Evolutionary conservation across 2,888 invertebrate species (phyloP).

Genomic region (Acrobasis repandana): DNA sequence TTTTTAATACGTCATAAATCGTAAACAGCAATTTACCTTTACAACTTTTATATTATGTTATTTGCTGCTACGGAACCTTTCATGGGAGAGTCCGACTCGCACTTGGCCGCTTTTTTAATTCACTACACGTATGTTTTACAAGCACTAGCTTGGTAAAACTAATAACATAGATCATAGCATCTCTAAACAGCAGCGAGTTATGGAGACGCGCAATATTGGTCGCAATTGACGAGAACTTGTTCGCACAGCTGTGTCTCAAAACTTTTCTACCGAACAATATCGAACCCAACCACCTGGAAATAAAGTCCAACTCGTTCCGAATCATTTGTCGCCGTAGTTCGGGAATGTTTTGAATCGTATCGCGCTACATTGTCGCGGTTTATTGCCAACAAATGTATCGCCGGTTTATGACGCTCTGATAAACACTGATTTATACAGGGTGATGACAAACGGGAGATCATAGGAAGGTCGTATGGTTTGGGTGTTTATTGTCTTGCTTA

Average conservation of each 20-base stretch:
- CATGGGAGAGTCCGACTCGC: no score
- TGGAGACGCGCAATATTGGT: constrained; percentile 18
- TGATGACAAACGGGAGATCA: neutral
- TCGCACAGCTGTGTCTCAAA: constrained; percentile 10
- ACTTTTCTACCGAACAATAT: neutral
- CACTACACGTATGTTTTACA: no score
- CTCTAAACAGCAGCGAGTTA: neutral
- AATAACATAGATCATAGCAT: constrained; percentile 3
- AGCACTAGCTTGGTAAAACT: no score
- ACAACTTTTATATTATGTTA: no score
- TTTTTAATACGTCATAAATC: no score
- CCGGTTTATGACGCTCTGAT: constrained; percentile 25
- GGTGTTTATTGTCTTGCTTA: neutral
- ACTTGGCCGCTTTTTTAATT: no score
- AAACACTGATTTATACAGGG: constrained; percentile 4
- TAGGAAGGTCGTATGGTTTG: neutral
- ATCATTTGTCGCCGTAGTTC: constrained; percentile 11
- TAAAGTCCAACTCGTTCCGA: constrained; percentile 3
- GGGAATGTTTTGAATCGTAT: constrained; percentile 50
- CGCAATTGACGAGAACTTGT: constrained; percentile 11
- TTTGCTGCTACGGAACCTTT: no score
- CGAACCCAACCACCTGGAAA: neutral
- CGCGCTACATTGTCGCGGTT: constrained; percentile 44
- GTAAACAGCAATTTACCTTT: no score
- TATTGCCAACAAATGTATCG: constrained; percentile 22